Evolutionary conservation across 2,888 invertebrate genomes (phyloP).

Genomic region (Conistra vaccinii): DNA sequence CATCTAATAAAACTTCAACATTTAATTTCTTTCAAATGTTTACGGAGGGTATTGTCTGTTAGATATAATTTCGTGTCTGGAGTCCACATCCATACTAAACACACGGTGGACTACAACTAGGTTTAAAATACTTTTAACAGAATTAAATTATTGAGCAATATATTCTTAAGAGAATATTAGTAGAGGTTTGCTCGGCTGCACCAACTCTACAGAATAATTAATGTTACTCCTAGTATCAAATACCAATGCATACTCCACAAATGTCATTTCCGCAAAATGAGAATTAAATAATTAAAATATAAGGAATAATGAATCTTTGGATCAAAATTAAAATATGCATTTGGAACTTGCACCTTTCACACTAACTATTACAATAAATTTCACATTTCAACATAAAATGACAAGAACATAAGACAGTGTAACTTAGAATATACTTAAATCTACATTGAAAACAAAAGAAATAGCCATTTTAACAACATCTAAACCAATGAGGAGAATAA

Average conservation of each 20-base stretch:
- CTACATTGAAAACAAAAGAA: slow-evolving; percentile 86
- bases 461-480: slow-evolving; percentile 85
- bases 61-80: slow-evolving; percentile 87
- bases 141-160: slow-evolving; percentile 90
- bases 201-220: slow-evolving; percentile 88
- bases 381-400: slow-evolving; percentile 85
- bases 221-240: slow-evolving; percentile 87
- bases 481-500: slow-evolving; percentile 76
- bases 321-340: slow-evolving; percentile 89
- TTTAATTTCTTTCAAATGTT: slow-evolving; percentile 81
- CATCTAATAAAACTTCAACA: slow-evolving; percentile 88
- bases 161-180: slow-evolving; percentile 89
- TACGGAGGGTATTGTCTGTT: slow-evolving; percentile 90
- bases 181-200: slow-evolving; percentile 90
- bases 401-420: slow-evolving; percentile 84
- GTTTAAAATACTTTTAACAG: slow-evolving; percentile 89
- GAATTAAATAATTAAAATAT: slow-evolving; percentile 81
- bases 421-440: slow-evolving; percentile 87
- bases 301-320: slow-evolving; percentile 89
- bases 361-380: slow-evolving; percentile 85
- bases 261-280: slow-evolving; percentile 86
- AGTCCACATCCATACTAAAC: slow-evolving; percentile 85
- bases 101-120: slow-evolving; percentile 87
- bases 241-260: slow-evolving; percentile 90
- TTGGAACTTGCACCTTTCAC: slow-evolving; percentile 88